Evolutionary conservation across 35 echinoderm and acorn worm genomes (phyloP), one percentile per base, ranked within the genome.

Genomic region (Lytechinus pictus): DNA sequence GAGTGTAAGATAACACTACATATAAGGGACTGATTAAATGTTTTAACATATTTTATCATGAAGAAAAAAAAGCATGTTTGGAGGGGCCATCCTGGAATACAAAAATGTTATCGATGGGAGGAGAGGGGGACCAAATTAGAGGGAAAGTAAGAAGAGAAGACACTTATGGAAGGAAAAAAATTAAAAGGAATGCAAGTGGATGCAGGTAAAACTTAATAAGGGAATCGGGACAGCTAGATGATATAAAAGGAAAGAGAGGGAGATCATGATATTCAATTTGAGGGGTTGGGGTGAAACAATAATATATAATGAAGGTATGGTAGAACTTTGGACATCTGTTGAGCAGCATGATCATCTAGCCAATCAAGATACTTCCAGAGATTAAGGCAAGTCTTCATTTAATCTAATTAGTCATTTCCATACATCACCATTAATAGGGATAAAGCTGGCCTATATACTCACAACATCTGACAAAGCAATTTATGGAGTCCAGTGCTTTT

Each of bases 331-430:
- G 21, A 79, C 66, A 79, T 79, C 66, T 79, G 66, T 79, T 79
- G 19, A 79, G n/a, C n/a, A 24, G 19, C 19, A 79, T 79, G 66
- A 24, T 6, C 66, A 79, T 24, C 66, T 79, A 24, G 66, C 14
- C 66, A 79, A 79, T 79, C 66, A 79, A 79, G 66, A 79, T 5
- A 79, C 66, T 79, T 79, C 66, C 66, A 79, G 66, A 79, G 66
- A 79, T 79, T 79, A 79, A 79, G 19, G n/a, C 21, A 24, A 79
- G 19, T 79, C 66, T 79, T 24, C 66, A 24, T 24, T 79, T 4
- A n/a, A 79, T 79, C 66, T 79, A 79, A 79, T 79, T 79, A 79
- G 21, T 79, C 19, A 79, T 79, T 79, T 79, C 66, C 66, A 79
- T 24, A 79, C n/a, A 19, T 79, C 66, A 79, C 66, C 66, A 79